These are phyloP conservation scores for Dendronephthya gigantea DNA, from an alignment of 64 coral and sea anemone genomes.

Conservation along the genomic window DNA sequence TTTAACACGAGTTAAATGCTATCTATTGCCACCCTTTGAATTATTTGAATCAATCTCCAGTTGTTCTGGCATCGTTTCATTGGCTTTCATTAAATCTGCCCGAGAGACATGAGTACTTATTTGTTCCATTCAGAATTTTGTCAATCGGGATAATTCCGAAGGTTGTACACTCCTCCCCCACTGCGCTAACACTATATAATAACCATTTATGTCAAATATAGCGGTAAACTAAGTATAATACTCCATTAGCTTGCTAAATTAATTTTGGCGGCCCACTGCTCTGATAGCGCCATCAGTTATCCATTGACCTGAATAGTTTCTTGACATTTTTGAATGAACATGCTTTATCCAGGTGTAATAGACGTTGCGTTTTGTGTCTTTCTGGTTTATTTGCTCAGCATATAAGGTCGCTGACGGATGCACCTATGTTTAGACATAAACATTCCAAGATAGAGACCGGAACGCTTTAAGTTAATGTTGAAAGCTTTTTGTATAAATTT, in stretches of 20 bases:
- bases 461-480: background rate
- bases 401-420: background rate
- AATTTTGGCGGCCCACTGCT: background rate
- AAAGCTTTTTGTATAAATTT: background rate
- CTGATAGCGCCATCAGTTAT: background rate
- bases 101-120: no score
- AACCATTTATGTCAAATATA: no score
- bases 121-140: no score
- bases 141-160: no score
- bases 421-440: slow-evolving; percentile 7
- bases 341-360: background rate
- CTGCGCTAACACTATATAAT: no score
- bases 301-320: background rate
- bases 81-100: no score
- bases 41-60: no score
- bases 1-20: no score
- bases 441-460: background rate
- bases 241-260: background rate
- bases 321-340: background rate
- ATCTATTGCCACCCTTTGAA: no score
- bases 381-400: background rate
- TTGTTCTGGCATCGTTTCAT: no score
- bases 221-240: background rate
- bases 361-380: background rate
- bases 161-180: no score